Evolutionary conservation across 2,797 vertebrate species (phyloP).

Genomic region (Amphiprion clarkii): DNA sequence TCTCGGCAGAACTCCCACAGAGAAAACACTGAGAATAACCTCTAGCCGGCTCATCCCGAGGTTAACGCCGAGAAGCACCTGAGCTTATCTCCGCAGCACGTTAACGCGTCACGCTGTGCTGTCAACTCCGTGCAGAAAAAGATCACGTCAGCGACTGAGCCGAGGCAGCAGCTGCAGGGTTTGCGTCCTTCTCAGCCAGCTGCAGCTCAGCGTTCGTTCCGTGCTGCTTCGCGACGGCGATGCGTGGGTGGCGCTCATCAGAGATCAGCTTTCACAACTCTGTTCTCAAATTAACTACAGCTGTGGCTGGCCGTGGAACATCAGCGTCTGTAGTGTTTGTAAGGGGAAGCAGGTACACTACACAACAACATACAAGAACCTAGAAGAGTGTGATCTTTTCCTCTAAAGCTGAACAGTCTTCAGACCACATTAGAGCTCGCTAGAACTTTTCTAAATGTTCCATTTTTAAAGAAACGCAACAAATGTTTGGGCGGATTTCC

Average conservation of each 20-base stretch:
- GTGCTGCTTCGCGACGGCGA: background rate
- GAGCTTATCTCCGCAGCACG: slow-evolving; percentile 8
- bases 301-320: background rate
- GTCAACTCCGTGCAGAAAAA: background rate
- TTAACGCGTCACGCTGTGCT: background rate
- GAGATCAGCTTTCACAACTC: slow-evolving; percentile 7
- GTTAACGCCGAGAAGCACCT: slow-evolving; percentile 4
- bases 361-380: background rate
- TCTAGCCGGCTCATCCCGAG: background rate
- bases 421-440: background rate
- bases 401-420: background rate
- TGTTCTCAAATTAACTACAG: background rate
- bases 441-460: no score
- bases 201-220: background rate
- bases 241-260: background rate
- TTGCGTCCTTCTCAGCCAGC: background rate
- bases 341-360: background rate
- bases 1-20: no score
- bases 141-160: background rate
- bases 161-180: background rate
- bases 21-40: background rate
- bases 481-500: no score
- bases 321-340: background rate
- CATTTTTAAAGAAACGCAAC: no score
- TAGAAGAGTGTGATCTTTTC: background rate